A percentile compares a stretch with the other conserved stretches of the same genome.
Evolutionary conservation across 2,797 vertebrate genomes (phyloP).

Genomic region (Allobates femoralis): DNA sequence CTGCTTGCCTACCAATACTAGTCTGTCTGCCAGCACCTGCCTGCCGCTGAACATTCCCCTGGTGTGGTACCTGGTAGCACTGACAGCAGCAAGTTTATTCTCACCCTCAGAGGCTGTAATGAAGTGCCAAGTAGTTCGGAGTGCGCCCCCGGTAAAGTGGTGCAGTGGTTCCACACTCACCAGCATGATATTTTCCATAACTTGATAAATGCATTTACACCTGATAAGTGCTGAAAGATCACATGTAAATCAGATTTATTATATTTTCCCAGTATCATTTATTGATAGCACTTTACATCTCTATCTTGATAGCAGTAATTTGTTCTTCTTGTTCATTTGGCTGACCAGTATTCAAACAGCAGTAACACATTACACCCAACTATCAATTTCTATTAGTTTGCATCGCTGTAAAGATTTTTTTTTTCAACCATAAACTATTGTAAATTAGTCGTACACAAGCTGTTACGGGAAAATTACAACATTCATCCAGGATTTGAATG

Average conservation of each 20-base stretch:
- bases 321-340: neutral
- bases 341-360: conserved; percentile 6
- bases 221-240: neutral
- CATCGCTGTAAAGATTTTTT: conserved; percentile 2
- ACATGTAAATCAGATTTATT: neutral
- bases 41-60: no score
- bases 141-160: no score
- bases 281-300: neutral
- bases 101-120: no score
- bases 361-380: neutral
- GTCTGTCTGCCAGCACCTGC: no score
- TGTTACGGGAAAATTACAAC: conserved; percentile 45
- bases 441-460: conserved; percentile 50
- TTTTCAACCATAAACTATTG: conserved; percentile 15
- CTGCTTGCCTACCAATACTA: no score
- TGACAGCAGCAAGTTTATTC: no score
- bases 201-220: neutral
- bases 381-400: conserved; percentile 27
- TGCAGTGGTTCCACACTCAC: no score
- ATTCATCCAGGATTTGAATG: conserved; percentile 48
- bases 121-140: no score
- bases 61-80: no score
- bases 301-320: neutral
- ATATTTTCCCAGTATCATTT: neutral
- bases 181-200: neutral